Percentiles rank a stretch among this genome's conserved stretches.
phyloP scores from a whole-genome alignment of 2,888 invertebrate genomes.

The Hemistola chrysoprasaria region DNA sequence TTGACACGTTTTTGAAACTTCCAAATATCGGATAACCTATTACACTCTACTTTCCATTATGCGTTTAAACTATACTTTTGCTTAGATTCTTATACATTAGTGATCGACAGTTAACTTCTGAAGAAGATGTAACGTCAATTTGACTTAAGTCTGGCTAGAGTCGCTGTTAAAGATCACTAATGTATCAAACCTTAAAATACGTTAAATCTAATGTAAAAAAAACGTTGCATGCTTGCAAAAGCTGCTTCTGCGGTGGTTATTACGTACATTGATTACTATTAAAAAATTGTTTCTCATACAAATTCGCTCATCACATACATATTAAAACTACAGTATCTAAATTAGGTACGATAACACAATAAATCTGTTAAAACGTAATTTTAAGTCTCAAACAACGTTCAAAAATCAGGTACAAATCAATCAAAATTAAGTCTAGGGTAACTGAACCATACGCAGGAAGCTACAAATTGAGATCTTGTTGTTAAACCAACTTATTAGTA shows the following conservation, averaged over 20 bases:
- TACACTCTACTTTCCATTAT: slow-evolving; percentile 62
- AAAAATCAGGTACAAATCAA: slow-evolving; percentile 81
- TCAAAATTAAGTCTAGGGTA: slow-evolving; percentile 77
- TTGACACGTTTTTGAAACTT: slow-evolving; percentile 76
- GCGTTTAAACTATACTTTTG: slow-evolving; percentile 61
- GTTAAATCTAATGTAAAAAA: slow-evolving; percentile 54
- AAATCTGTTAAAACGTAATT: slow-evolving; percentile 71
- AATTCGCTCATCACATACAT: slow-evolving; percentile 70
- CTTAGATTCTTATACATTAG: slow-evolving; percentile 20
- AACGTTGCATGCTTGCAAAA: slow-evolving; percentile 74
- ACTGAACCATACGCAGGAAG: slow-evolving; percentile 72
- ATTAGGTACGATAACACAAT: slow-evolving; percentile 62
- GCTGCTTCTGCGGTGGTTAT: slow-evolving; percentile 75
- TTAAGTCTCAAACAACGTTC: slow-evolving; percentile 69
- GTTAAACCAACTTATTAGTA: slow-evolving; percentile 40
- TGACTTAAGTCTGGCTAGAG: too few species aligned
- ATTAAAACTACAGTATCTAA: slow-evolving; percentile 53
- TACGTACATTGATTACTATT: slow-evolving; percentile 49
- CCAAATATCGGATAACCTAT: slow-evolving; percentile 51
- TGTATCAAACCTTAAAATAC: slow-evolving; percentile 57
- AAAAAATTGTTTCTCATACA: slow-evolving; percentile 56
- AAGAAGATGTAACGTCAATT: too few species aligned
- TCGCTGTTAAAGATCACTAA: too few species aligned
- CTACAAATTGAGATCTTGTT: slow-evolving; percentile 70
- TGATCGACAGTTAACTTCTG: too few species aligned